phyloP scores from a whole-genome alignment of 1,140 invertebrate genomes.

The Drosophila takahashii region DNA sequence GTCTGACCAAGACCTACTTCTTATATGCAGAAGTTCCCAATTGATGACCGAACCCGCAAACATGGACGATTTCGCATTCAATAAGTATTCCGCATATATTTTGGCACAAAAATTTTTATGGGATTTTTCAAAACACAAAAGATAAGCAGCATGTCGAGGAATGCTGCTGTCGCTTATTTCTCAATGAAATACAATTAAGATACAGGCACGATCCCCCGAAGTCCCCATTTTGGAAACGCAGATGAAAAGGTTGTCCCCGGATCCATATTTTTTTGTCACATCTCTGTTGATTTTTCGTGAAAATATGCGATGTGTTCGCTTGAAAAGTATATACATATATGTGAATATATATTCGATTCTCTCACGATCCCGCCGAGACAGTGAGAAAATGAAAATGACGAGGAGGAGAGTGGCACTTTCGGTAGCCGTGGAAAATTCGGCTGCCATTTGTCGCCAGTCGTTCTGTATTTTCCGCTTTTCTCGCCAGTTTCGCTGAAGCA shows the following conservation, averaged over 20 bases:
- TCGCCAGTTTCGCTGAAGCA: constrained; percentile 73
- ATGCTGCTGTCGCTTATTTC: constrained; percentile 50
- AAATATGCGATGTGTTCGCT: constrained; percentile 69
- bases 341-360: constrained; percentile 25
- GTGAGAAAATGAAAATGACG: constrained; percentile 13
- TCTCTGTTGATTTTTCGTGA: constrained; percentile 58
- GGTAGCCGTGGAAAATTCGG: constrained; percentile 59
- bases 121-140: constrained; percentile 59
- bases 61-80: constrained; percentile 36
- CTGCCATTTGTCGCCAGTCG: constrained; percentile 57
- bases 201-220: constrained; percentile 4
- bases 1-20: constrained; percentile 12
- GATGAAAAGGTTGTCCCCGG: constrained; percentile 36
- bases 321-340: constrained; percentile 34
- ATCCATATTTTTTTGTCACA: constrained; percentile 52
- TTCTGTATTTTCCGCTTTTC: constrained; percentile 39
- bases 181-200: constrained; percentile 67
- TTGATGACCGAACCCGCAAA: constrained; percentile 44
- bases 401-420: constrained; percentile 23
- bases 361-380: constrained; percentile 45
- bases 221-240: constrained; percentile 34
- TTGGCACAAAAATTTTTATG: constrained; percentile 60
- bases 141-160: constrained; percentile 19
- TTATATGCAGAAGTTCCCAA: constrained; percentile 36
- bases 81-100: constrained; percentile 12